phyloP scores from a whole-genome alignment of 2,888 invertebrate species.

The Tiphia femorata region DNA sequence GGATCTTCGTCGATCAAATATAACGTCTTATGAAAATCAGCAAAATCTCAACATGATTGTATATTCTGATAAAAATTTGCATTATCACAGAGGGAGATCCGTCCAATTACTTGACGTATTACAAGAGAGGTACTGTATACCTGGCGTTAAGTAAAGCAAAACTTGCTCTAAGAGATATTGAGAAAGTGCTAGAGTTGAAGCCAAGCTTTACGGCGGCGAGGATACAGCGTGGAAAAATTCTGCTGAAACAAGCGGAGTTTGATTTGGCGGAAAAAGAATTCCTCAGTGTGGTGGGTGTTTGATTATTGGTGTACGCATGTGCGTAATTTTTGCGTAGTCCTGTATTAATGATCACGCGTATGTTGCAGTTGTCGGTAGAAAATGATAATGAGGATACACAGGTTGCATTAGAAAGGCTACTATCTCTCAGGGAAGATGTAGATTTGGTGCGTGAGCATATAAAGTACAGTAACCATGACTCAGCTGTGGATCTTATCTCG shows the following conservation, averaged over 20 bases:
- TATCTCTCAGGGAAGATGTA: conserved; percentile 76
- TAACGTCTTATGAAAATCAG: not conserved
- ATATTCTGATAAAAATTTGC: conserved; percentile 45
- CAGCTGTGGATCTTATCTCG: conserved; percentile 77
- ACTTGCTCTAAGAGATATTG: conserved; percentile 94
- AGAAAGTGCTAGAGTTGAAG: conserved; percentile 91
- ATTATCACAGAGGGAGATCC: conserved; percentile 97
- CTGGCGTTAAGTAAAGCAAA: conserved; percentile 96
- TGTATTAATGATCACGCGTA: not conserved
- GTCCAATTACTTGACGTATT: conserved; percentile 94
- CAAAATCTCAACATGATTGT: not conserved
- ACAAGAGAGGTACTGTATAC: conserved; percentile 95
- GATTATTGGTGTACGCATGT: not conserved
- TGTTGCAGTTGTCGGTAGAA: conserved; percentile 75
- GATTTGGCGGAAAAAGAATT: conserved; percentile 87
- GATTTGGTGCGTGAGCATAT: conserved; percentile 76
- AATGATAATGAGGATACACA: conserved; percentile 83
- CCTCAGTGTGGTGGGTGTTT: conserved; percentile 81
- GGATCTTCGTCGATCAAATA: not conserved
- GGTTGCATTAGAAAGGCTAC: conserved; percentile 77
- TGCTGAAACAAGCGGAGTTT: conserved; percentile 90
- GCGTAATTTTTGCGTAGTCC: not conserved
- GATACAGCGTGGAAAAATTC: conserved; percentile 86
- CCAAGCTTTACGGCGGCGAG: conserved; percentile 94
- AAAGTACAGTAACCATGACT: conserved; percentile 71